Evolutionary conservation across 2,888 invertebrate species (phyloP).

Genomic region (Agrotis clavis): DNA sequence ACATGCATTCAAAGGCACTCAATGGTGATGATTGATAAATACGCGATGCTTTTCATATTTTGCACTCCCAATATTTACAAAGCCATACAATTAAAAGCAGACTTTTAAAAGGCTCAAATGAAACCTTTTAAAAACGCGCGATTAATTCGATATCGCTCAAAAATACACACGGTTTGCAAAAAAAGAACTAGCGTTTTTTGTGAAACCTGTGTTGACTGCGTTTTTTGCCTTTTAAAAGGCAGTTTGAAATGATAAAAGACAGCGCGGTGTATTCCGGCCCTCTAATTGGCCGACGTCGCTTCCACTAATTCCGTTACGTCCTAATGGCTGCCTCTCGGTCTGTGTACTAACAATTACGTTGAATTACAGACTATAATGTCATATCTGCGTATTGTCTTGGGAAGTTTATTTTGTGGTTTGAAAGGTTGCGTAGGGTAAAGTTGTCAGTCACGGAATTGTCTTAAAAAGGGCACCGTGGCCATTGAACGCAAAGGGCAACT

Average conservation of each 20-base stretch:
- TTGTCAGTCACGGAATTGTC: neutral
- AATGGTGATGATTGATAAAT: neutral
- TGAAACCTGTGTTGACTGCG: conserved; percentile 1
- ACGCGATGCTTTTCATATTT: conserved; percentile 7
- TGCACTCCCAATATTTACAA: conserved; percentile 12
- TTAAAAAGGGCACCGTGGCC: too few relatives aligned
- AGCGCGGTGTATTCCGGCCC: conserved; percentile 32
- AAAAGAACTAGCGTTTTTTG: neutral
- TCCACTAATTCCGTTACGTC: conserved; percentile 76
- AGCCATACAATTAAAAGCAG: conserved; percentile 30
- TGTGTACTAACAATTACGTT: conserved; percentile 76
- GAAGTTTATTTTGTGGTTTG: conserved; percentile 32
- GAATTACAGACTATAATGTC: conserved; percentile 56
- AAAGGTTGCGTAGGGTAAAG: neutral
- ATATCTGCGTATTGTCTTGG: conserved; percentile 55
- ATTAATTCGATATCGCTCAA: conserved; percentile 35
- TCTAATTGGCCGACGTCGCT: conserved; percentile 70
- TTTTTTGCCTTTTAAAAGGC: conserved; percentile 35
- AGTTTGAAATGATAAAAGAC: conserved; percentile 49
- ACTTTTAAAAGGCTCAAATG: conserved; percentile 9
- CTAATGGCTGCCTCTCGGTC: conserved; percentile 76
- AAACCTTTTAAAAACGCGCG: conserved; percentile 20
- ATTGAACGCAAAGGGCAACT: too few relatives aligned
- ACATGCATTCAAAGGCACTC: neutral
- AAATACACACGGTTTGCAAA: neutral